phyloP scores from a whole-genome alignment of 2,888 invertebrate species.

The Hydroisotoma schaefferi region DNA sequence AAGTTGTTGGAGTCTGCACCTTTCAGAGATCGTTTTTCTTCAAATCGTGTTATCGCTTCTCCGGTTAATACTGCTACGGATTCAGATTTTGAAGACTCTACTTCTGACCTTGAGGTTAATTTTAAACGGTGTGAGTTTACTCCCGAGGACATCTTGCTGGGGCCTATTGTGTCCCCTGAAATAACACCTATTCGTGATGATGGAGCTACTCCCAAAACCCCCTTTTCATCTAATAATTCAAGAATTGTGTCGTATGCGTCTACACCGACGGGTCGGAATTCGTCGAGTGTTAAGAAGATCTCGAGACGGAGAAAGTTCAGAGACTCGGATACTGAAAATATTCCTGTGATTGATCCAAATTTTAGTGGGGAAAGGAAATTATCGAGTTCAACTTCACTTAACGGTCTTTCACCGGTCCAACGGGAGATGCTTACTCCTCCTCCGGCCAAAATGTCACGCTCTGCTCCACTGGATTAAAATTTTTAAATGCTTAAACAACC shows the following conservation, averaged over 20 bases:
- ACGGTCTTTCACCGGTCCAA: no score
- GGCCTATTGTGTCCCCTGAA: not conserved
- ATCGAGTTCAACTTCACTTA: not conserved
- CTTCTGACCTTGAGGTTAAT: not conserved
- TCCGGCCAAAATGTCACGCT: no score
- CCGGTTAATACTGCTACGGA: not conserved
- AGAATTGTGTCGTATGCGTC: no score
- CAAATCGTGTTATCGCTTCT: not conserved
- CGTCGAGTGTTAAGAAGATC: no score
- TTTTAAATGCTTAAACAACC: no score
- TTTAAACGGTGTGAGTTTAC: not conserved
- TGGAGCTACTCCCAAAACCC: not conserved
- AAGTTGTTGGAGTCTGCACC: not conserved
- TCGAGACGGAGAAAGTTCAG: no score
- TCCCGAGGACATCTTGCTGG: no score
- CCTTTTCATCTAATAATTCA: not conserved
- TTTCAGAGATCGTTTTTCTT: not conserved
- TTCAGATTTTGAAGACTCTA: not conserved
- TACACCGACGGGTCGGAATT: no score
- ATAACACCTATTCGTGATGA: conserved; percentile 2
- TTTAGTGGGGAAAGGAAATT: not conserved
- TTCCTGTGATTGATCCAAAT: not conserved
- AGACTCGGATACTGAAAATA: not conserved
- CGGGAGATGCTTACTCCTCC: no score
- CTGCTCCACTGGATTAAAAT: no score